Percentiles rank a stretch among this genome's conserved stretches.
These are phyloP conservation scores for Amblyjoppa fuscipennis DNA, from an alignment of 2,888 invertebrate genomes.

Conservation along the genomic window DNA sequence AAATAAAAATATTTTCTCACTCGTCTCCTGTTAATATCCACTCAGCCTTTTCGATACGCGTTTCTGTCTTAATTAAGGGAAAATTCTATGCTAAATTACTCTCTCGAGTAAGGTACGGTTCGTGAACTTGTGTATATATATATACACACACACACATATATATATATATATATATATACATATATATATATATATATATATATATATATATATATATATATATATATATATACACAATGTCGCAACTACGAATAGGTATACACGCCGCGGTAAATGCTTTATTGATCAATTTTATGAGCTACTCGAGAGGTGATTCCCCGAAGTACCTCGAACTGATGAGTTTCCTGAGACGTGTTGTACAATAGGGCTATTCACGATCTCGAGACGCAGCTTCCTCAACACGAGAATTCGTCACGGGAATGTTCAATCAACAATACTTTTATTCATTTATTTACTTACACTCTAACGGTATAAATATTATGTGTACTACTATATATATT, in stretches of 20 bases:
- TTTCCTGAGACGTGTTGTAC: conserved; percentile 20
- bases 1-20: background rate
- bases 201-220: background rate
- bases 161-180: too few species aligned
- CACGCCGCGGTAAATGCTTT: conserved; percentile 50
- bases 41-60: background rate
- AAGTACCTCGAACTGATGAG: conserved; percentile 6
- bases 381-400: conserved; percentile 3
- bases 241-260: conserved; percentile 46
- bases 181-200: background rate
- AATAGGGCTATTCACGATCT: conserved; percentile 46
- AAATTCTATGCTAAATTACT: conserved; percentile 50
- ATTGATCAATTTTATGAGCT: conserved; percentile 55
- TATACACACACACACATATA: too few species aligned
- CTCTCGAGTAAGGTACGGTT: conserved; percentile 36
- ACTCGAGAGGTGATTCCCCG: conserved; percentile 37
- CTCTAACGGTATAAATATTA: conserved; percentile 54
- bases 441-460: conserved; percentile 58
- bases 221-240: conserved; percentile 33
- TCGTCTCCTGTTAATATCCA: background rate
- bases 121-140: conserved; percentile 26
- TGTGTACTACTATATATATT: conserved; percentile 58
- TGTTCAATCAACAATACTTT: conserved; percentile 31
- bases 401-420: conserved; percentile 2
- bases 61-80: conserved; percentile 9